Base-by-base conservation (phyloP, 2,888 invertebrate genomes). In the Stenodema calcarata region DNA sequence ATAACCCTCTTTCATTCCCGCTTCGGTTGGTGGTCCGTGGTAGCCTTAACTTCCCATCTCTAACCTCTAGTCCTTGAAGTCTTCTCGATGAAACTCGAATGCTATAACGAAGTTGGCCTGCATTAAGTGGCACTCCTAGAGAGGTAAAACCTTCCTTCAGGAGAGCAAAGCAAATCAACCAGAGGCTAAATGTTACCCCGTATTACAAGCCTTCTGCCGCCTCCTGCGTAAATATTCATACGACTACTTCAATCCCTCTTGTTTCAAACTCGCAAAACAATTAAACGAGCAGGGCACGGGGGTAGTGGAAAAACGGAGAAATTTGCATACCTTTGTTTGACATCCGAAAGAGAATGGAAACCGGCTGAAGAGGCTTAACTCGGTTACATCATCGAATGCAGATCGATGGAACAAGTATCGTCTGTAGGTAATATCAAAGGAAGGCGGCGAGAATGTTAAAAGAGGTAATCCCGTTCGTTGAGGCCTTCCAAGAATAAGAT, bases 391-490 rank as follows among this genome's bases (percentile, higher is more conserved):
- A 69, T 80, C 80, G 54, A 80, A 50, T 12, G 6, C 18, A 9
- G 69, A 69, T 41, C 42, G 82, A 82, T 82, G 69, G 41, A 69
- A 82, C 62, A 69, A 80, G 80, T 11, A 82, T 82, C 82, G 82
- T 41, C 41, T 27, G 62, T 82, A 35, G 69, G 62, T 82, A 82
- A 82, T 82, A 69, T 41, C 35, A 35, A 82, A n/a, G 23, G 27
- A 69, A 35, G 18, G 69, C 23, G n/a, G 12, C n/a, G 69, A 69
- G 69, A 82, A 82, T 82, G 82, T 82, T 82, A 69, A 82, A 69
- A 82, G 69, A 35, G 82, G 69, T 69, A 69, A 69, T 69, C 23
- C 78, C 23, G 11, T 69, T 54, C 70, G n/a, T n/a, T 11, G n/a
- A 54, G 42, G 62, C 14, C 69, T 69, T 23, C 82, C 30, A 44